phyloP scores from a whole-genome alignment of 2,888 invertebrate species.

The Microchrysa polita region DNA sequence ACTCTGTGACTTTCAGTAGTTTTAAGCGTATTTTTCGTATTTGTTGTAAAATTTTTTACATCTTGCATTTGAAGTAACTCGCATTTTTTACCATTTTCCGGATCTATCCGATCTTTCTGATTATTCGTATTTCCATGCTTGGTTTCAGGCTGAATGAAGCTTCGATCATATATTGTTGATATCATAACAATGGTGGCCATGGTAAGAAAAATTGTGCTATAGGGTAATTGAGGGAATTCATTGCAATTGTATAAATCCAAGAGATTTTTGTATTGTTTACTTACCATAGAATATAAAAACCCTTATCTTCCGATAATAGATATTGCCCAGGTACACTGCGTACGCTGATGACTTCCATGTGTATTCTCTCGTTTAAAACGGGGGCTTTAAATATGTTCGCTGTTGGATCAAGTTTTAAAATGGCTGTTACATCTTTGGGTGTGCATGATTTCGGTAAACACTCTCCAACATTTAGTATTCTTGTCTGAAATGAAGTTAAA shows the following conservation, averaged over 20 bases:
- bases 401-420: slow-evolving; percentile 63
- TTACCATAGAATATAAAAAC: slow-evolving; percentile 75
- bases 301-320: slow-evolving; percentile 70
- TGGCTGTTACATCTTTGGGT: slow-evolving; percentile 66
- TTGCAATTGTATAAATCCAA: background rate
- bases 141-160: too few relatives aligned
- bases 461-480: slow-evolving; percentile 76
- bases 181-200: slow-evolving; percentile 70
- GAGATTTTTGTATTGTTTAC: background rate
- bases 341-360: slow-evolving; percentile 68
- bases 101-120: background rate
- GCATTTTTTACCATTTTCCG: slow-evolving; percentile 57
- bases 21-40: slow-evolving; percentile 46
- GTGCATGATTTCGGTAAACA: slow-evolving; percentile 78
- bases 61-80: slow-evolving; percentile 63
- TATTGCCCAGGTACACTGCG: slow-evolving; percentile 77
- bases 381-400: slow-evolving; percentile 56
- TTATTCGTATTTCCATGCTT: too few relatives aligned
- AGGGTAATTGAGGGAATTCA: slow-evolving; percentile 54
- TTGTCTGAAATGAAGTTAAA: slow-evolving; percentile 69
- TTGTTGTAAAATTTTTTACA: slow-evolving; percentile 45
- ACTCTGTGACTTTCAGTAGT: too few relatives aligned
- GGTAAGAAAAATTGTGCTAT: slow-evolving; percentile 56
- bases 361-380: slow-evolving; percentile 44
- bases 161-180: background rate